Evolutionary conservation across 2,797 vertebrate species (phyloP).

Genomic region (Pampus argenteus): DNA sequence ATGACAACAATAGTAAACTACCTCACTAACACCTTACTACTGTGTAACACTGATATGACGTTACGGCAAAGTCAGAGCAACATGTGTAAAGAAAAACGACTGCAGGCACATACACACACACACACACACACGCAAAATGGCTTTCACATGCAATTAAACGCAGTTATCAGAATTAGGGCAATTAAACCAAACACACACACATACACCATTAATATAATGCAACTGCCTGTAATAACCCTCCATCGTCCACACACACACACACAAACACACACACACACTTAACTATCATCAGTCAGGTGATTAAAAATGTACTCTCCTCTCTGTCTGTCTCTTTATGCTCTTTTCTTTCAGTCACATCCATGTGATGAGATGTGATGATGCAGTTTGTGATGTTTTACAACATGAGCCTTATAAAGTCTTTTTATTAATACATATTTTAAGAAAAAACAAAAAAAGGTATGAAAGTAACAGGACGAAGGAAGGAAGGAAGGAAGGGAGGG

Average conservation of each 20-base stretch:
- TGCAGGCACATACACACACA: constrained; percentile 1
- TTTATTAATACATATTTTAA: neutral
- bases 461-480: neutral
- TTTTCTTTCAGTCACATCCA: too few relatives aligned
- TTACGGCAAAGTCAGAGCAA: constrained; percentile 36
- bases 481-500: too few relatives aligned
- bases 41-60: constrained; percentile 3
- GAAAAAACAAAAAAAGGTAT: neutral
- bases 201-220: constrained; percentile 20
- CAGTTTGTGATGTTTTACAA: neutral
- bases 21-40: constrained; percentile 3
- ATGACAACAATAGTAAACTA: constrained; percentile 19
- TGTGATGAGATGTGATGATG: too few relatives aligned
- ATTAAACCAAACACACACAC: constrained; percentile 52
- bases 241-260: neutral
- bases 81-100: constrained; percentile 8
- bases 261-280: neutral
- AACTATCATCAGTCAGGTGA: constrained; percentile 3
- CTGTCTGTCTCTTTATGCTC: neutral
- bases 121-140: constrained; percentile 4
- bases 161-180: constrained; percentile 32
- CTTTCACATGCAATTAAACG: constrained; percentile 3
- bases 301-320: neutral
- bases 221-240: constrained; percentile 14
- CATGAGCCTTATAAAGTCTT: neutral